Conservation (phyloP, 2,797 vertebrate species). For the Acanthurus lineatus region DNA sequence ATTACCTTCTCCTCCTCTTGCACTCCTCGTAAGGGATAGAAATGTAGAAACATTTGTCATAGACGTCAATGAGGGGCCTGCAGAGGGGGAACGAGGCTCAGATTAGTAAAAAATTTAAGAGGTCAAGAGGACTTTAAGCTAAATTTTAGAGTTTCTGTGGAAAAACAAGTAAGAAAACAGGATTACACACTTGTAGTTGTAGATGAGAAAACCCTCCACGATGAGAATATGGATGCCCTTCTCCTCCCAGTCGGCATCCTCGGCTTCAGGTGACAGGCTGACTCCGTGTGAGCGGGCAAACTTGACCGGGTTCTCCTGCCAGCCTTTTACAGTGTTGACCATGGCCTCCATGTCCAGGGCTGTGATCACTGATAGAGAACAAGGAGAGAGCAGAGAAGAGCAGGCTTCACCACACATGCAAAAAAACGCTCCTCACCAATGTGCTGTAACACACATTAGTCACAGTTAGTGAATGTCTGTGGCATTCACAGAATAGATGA, state of each 20-base stretch:
- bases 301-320: conserved; percentile 92
- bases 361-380: conserved; percentile 86
- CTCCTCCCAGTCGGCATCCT: conserved; percentile 69
- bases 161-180: background rate
- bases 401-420: conserved; percentile 62
- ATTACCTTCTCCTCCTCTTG: conserved; percentile 93
- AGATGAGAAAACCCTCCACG: conserved; percentile 97
- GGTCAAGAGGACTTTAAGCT: conserved; percentile 19
- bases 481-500: conserved; percentile 71
- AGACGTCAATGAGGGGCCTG: conserved; percentile 91
- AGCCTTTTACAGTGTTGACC: conserved; percentile 93
- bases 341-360: conserved; percentile 97
- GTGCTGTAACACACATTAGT: conserved; percentile 68
- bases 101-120: conserved; percentile 29
- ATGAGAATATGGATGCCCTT: conserved; percentile 89
- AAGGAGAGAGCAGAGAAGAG: conserved; percentile 54
- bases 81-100: conserved; percentile 14
- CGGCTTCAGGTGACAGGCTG: conserved; percentile 74
- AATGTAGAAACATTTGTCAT: conserved; percentile 91
- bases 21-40: conserved; percentile 94
- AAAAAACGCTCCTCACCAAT: conserved; percentile 35
- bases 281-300: conserved; percentile 95
- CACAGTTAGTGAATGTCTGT: conserved; percentile 68
- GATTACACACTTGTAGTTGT: conserved; percentile 91
- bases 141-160: background rate